A percentile compares a stretch with the other conserved stretches of the same genome.
These are phyloP conservation scores for Heliconius melpomene DNA, from an alignment of 1,140 invertebrate species.

Conservation along the genomic window DNA sequence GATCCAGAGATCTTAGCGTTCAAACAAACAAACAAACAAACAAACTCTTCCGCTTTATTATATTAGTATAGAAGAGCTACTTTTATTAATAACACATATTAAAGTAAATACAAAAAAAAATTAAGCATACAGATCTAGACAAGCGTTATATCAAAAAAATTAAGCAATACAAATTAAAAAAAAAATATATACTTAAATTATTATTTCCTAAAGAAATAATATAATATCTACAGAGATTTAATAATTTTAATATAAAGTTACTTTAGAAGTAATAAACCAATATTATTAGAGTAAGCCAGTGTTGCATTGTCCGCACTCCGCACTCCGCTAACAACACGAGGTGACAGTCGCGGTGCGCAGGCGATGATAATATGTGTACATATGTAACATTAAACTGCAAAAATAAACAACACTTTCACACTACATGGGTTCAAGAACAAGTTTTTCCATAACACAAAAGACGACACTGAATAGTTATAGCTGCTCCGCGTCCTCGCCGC, in stretches of 20 bases:
- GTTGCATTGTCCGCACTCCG: slow-evolving; percentile 58
- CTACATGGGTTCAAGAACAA: slow-evolving; percentile 81
- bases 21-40: too few relatives aligned
- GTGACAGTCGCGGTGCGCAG: slow-evolving; percentile 65
- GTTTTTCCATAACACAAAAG: slow-evolving; percentile 82
- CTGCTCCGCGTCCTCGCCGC: slow-evolving; percentile 76
- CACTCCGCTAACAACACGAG: slow-evolving; percentile 58
- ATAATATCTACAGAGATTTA: neutral
- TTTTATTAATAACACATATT: too few relatives aligned
- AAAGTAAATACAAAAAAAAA: too few relatives aligned
- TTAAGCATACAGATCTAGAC: too few relatives aligned
- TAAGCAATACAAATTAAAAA: too few relatives aligned
- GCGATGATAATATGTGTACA: slow-evolving; percentile 78
- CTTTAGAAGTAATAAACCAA: slow-evolving; percentile 23
- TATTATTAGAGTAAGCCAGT: slow-evolving; percentile 44
- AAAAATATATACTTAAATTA: too few relatives aligned
- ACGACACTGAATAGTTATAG: slow-evolving; percentile 81
- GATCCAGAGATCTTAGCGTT: too few relatives aligned
- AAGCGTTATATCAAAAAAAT: too few relatives aligned
- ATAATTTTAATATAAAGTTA: neutral
- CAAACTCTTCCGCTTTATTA: too few relatives aligned
- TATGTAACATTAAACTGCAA: slow-evolving; percentile 81
- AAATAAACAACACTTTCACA: slow-evolving; percentile 81
- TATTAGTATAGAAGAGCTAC: too few relatives aligned
- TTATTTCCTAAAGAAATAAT: neutral